Evolutionary conservation across 1,140 invertebrate species (phyloP), one percentile per base, ranked within the genome.

Genomic region (Hirudo medicinalis): DNA sequence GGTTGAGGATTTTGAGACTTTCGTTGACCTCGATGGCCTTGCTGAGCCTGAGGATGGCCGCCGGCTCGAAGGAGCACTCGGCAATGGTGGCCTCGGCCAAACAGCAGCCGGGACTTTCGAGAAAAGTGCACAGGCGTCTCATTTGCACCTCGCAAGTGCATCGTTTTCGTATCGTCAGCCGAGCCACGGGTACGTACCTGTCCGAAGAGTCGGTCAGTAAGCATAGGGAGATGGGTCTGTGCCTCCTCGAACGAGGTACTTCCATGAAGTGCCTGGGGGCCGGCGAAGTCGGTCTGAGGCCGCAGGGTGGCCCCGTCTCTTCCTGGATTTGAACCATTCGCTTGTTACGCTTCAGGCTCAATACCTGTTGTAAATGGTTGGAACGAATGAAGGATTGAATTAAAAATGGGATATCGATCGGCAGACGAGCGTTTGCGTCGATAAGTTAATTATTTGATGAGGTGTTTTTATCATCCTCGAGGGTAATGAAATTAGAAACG

Each of bases 311-410:
- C 8, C 22, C 57, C 8, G 57, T 32, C 15, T 49, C 43, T 9
- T 49, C 43, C 43, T 49, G 43, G 57, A 63, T 63, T 20, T 63
- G 22, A 25, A 32, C 22, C 22, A 32, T 32, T 2, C 57, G 22
- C 57, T 63, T 63, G 22, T 63, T 63, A 6, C 29, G 22, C 57
- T 63, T 63, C 57, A 63, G 13, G 29, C 57, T 22, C 57, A 63
- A 9, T 11, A 63, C 57, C 57, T 63, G 11, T 49, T 11, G 43
- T 49, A 3, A 6, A 5, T 49, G 43, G 40, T 40, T 4, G 40
- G 40, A 40, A 40, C 11, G 4, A 40, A 40, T 11, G 4, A 40
- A 40, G 4, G 4, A 11, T 40, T 40, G 11, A n/a, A n/a, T n/a
- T n/a, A n/a, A n/a, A n/a, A n/a, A n/a, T n/a, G n/a, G n/a, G n/a